Percentiles rank a stretch among this genome's conserved stretches.
phyloP scores from a whole-genome alignment of 2,113 vertebrate species.

The Heterotilapia buettikoferi region DNA sequence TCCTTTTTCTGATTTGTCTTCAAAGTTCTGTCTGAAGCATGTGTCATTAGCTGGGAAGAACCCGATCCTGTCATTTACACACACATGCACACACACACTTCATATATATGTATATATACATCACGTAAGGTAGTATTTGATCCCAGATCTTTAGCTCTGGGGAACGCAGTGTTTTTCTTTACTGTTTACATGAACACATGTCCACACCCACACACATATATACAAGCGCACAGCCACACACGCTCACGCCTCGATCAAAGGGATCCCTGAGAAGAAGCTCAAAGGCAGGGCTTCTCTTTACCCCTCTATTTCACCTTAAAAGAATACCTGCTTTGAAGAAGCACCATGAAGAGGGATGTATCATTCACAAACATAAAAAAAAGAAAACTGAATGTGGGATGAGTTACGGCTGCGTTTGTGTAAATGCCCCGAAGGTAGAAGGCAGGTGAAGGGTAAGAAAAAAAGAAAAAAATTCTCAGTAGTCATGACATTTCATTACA shows the following conservation, averaged over 20 bases:
- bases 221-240: not conserved
- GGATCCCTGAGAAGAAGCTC: conserved; percentile 17
- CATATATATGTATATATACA: not conserved
- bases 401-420: conserved; percentile 14
- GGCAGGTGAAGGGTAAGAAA: not conserved
- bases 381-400: conserved; percentile 9
- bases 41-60: not conserved
- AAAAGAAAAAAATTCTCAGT: not conserved
- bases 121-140: not conserved
- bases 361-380: conserved; percentile 40
- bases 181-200: not conserved
- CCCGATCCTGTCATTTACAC: not conserved
- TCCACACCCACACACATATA: not conserved
- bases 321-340: conserved; percentile 37
- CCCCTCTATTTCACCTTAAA: conserved; percentile 17
- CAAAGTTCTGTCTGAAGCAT: not conserved
- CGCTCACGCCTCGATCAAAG: conserved; percentile 45
- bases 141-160: not conserved
- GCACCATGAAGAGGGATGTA: not conserved
- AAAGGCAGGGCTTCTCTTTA: conserved; percentile 12
- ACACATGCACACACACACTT: not conserved
- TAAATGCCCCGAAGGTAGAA: conserved; percentile 15
- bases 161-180: conserved; percentile 15
- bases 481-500: conserved; percentile 26
- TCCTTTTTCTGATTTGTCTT: not conserved